Conservation (phyloP, 2,888 invertebrate species). For the Monochamus alternatus region DNA sequence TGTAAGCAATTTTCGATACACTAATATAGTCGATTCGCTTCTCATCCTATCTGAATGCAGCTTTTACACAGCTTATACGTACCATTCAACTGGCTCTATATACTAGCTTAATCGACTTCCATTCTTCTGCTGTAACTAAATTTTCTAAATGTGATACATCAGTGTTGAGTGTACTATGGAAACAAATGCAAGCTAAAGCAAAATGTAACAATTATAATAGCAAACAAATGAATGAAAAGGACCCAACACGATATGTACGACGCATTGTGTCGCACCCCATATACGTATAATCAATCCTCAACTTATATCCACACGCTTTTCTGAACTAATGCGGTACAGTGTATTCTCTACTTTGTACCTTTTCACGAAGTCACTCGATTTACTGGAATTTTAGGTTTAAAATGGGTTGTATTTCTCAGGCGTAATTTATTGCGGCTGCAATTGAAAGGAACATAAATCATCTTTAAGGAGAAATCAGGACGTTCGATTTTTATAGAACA, state of each 20-base stretch:
- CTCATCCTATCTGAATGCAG: slow-evolving; percentile 29
- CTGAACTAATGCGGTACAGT: slow-evolving; percentile 4
- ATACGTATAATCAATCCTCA: slow-evolving; percentile 3
- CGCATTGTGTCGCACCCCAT: slow-evolving; percentile 18
- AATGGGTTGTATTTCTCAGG: slow-evolving; percentile 10
- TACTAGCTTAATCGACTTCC: slow-evolving; percentile 26
- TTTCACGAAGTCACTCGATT: neutral
- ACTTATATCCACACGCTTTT: slow-evolving; percentile 23
- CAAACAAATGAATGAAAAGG: slow-evolving; percentile 26
- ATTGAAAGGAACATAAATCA: slow-evolving; percentile 1
- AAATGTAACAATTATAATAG: slow-evolving; percentile 10
- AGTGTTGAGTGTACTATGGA: slow-evolving; percentile 12
- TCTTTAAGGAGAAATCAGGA: neutral
- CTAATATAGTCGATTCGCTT: slow-evolving; percentile 13
- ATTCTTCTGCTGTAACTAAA: slow-evolving; percentile 30
- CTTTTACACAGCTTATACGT: slow-evolving; percentile 13
- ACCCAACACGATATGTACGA: slow-evolving; percentile 17
- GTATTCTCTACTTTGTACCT: slow-evolving; percentile 21
- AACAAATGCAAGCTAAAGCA: slow-evolving; percentile 10
- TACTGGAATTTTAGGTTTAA: slow-evolving; percentile 22
- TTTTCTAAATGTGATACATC: slow-evolving; percentile 32
- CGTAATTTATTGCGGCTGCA: slow-evolving; percentile 13
- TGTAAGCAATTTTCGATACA: slow-evolving; percentile 34
- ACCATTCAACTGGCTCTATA: slow-evolving; percentile 15
- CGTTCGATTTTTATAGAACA: no score